These are phyloP conservation scores for Chrysomallon squamiferum DNA, from an alignment of 1,140 invertebrate genomes.

Conservation along the genomic window DNA sequence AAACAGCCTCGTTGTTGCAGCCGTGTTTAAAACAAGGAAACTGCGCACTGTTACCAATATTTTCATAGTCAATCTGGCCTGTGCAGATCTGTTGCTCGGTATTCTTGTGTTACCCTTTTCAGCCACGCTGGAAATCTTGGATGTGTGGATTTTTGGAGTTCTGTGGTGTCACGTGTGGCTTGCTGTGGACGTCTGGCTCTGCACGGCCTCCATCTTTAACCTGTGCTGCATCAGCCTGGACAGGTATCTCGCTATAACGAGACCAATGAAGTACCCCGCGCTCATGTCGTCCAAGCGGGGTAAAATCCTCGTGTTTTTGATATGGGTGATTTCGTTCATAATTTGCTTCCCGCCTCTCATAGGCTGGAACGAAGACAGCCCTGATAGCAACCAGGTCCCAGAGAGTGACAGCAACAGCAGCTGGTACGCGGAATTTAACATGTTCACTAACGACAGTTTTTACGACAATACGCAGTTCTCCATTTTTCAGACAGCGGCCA, in stretches of 20 bases:
- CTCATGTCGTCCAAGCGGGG: conserved; percentile 68
- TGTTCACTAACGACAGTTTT: not conserved
- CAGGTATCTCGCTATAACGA: conserved; percentile 62
- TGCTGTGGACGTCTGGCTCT: conserved; percentile 63
- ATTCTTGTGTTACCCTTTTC: conserved; percentile 63
- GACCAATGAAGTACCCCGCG: conserved; percentile 57
- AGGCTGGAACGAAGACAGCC: conserved; percentile 78
- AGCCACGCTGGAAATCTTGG: conserved; percentile 46
- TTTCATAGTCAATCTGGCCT: conserved; percentile 90
- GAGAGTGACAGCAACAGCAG: conserved; percentile 9
- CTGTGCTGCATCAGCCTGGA: conserved; percentile 65
- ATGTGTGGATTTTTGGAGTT: conserved; percentile 60
- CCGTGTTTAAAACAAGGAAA: conserved; percentile 86
- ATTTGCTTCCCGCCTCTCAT: conserved; percentile 97
- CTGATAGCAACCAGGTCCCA: conserved; percentile 1
- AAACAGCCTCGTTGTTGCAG: conserved; percentile 85
- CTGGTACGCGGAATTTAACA: conserved; percentile 7
- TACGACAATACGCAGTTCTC: not conserved
- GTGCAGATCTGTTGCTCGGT: conserved; percentile 61
- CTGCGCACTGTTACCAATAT: conserved; percentile 91
- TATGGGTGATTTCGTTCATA: conserved; percentile 95
- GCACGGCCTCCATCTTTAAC: conserved; percentile 65
- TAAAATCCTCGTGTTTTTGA: conserved; percentile 87
- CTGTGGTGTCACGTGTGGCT: conserved; percentile 63
- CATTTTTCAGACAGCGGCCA: not conserved